A percentile compares a stretch with the other conserved stretches of the same genome.
These are phyloP conservation scores for Paramisgurnus dabryanus DNA, from an alignment of 2,113 vertebrate genomes.

Conservation along the genomic window DNA sequence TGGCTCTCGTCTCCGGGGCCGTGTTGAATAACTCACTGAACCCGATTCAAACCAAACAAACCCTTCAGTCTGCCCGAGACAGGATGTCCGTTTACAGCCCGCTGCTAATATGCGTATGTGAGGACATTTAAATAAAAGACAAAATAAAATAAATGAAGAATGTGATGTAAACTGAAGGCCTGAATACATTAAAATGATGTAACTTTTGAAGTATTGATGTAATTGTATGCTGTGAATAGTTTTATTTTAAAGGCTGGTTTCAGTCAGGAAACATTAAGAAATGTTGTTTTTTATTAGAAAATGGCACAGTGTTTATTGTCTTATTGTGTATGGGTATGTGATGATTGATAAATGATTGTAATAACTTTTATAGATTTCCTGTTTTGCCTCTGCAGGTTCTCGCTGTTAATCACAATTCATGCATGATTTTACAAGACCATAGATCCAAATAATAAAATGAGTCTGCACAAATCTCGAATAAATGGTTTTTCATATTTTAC, in stretches of 20 bases:
- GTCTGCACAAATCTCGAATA: constrained; percentile 9
- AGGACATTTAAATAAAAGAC: background rate
- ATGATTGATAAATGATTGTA: constrained; percentile 3
- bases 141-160: background rate
- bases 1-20: constrained; percentile 41
- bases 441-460: background rate
- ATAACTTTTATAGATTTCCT: background rate
- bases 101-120: constrained; percentile 27
- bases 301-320: background rate
- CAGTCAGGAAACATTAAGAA: background rate
- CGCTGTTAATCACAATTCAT: background rate
- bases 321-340: background rate
- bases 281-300: no score
- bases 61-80: constrained; percentile 37
- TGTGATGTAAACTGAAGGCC: background rate
- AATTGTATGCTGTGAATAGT: background rate
- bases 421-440: background rate
- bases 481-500: background rate
- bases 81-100: constrained; percentile 29
- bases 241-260: background rate
- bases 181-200: background rate
- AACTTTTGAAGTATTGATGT: no score
- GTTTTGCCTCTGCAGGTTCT: background rate
- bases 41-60: constrained; percentile 42
- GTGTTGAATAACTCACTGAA: constrained; percentile 47